These are phyloP conservation scores for Heliconius himera DNA, from an alignment of 1,140 invertebrate species.

Conservation along the genomic window DNA sequence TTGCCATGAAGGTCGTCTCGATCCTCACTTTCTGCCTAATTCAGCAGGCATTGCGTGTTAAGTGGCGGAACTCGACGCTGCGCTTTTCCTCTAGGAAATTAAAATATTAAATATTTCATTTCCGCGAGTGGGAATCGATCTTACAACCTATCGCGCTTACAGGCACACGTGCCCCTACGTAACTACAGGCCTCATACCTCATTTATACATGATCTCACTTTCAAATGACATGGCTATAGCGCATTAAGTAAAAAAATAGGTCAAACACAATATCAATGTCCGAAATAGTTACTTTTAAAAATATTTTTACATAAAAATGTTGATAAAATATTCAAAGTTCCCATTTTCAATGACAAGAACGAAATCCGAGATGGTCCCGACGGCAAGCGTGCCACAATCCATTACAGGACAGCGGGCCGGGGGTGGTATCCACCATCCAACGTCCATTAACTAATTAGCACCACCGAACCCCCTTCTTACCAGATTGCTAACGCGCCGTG, in stretches of 20 bases:
- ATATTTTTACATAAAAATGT: slow-evolving; percentile 1
- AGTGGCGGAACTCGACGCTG: too few relatives aligned
- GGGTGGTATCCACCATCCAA: slow-evolving; percentile 40
- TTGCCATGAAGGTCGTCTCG: too few relatives aligned
- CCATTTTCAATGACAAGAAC: slow-evolving; percentile 36
- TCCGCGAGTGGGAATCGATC: too few relatives aligned
- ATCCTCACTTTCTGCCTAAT: too few relatives aligned
- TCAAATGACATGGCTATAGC: not conserved
- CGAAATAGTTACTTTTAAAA: not conserved
- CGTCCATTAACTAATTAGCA: slow-evolving; percentile 77
- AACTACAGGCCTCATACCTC: too few relatives aligned
- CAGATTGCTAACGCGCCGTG: slow-evolving; percentile 67
- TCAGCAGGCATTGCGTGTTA: too few relatives aligned
- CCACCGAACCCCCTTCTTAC: slow-evolving; percentile 69
- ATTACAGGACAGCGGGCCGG: slow-evolving; percentile 54
- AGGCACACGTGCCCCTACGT: too few relatives aligned
- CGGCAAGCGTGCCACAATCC: slow-evolving; percentile 72
- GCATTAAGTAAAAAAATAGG: not conserved
- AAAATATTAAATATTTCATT: too few relatives aligned
- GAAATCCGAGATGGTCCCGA: slow-evolving; percentile 66
- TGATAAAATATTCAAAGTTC: slow-evolving; percentile 18
- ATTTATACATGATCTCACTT: not conserved
- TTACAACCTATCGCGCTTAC: too few relatives aligned
- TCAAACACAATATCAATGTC: not conserved
- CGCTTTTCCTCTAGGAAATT: too few relatives aligned